Conservation (phyloP, 2,113 vertebrate genomes). For the Brachyistius frenatus region DNA sequence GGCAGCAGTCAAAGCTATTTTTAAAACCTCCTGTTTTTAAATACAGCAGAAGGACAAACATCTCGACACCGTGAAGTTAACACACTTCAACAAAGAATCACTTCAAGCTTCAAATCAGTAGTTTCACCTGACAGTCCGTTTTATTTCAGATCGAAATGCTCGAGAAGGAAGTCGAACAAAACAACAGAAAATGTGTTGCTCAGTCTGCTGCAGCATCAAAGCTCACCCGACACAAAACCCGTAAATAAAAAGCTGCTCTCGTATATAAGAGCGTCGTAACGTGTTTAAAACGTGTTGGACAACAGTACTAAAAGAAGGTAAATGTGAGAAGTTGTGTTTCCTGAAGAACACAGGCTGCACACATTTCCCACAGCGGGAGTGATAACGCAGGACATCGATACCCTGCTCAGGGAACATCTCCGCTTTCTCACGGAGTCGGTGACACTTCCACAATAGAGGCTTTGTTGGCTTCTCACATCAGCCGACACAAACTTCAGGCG, state of each 20-base stretch:
- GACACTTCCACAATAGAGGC: constrained; percentile 66
- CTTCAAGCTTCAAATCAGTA: too few relatives aligned
- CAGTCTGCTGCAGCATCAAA: background rate
- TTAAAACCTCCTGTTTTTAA: background rate
- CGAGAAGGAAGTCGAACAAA: too few relatives aligned
- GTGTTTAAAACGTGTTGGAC: fast-evolving
- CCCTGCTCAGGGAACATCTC: constrained; percentile 43
- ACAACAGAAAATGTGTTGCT: background rate
- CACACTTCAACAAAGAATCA: too few relatives aligned
- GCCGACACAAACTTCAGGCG: constrained; percentile 35
- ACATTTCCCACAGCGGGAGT: constrained; percentile 50
- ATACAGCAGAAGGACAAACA: too few relatives aligned
- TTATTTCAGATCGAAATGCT: too few relatives aligned
- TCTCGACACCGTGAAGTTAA: too few relatives aligned
- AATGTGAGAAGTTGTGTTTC: background rate
- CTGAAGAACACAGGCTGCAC: constrained; percentile 15
- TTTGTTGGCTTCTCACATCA: constrained; percentile 62
- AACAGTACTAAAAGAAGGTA: background rate
- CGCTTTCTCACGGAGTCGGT: constrained; percentile 77
- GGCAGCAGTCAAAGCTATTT: background rate
- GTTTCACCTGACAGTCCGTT: too few relatives aligned
- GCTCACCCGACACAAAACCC: background rate
- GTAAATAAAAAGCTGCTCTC: too few relatives aligned
- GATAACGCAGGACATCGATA: constrained; percentile 62
- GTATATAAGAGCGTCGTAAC: too few relatives aligned